Evolutionary conservation across 2,113 vertebrate species (phyloP).

Genomic region (Mormyrus lacerda): DNA sequence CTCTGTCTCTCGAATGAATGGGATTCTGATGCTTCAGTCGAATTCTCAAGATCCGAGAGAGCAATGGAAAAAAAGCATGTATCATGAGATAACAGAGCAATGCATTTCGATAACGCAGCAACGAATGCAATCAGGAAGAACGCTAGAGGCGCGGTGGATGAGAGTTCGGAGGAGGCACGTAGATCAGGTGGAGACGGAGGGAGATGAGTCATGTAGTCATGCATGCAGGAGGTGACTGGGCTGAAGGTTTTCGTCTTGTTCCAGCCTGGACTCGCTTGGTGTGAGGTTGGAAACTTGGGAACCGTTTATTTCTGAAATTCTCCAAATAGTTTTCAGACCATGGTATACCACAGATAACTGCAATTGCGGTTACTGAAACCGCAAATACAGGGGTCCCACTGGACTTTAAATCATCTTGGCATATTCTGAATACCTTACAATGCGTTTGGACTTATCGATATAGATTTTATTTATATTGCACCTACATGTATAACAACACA

Average conservation of each 20-base stretch:
- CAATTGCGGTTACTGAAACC: neutral
- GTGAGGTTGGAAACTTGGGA: neutral
- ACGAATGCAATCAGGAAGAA: neutral
- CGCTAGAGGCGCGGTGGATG: neutral
- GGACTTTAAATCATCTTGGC: neutral
- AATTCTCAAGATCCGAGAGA: neutral
- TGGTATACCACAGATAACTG: neutral
- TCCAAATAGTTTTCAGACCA: neutral
- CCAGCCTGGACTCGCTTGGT: neutral
- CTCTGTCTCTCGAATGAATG: neutral
- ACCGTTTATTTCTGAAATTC: neutral
- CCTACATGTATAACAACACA: neutral
- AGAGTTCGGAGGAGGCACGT: neutral
- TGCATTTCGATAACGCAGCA: neutral
- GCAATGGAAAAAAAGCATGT: no score
- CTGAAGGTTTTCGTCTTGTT: neutral
- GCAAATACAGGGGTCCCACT: neutral
- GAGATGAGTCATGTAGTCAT: neutral
- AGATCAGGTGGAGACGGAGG: neutral
- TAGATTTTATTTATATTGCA: neutral
- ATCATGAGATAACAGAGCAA: neutral
- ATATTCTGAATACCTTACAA: neutral
- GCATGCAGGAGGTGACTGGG: no score
- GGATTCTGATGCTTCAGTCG: neutral
- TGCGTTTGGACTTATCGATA: neutral